Conservation (phyloP, 2,888 invertebrate species). For the Liposcelis brunnea region DNA sequence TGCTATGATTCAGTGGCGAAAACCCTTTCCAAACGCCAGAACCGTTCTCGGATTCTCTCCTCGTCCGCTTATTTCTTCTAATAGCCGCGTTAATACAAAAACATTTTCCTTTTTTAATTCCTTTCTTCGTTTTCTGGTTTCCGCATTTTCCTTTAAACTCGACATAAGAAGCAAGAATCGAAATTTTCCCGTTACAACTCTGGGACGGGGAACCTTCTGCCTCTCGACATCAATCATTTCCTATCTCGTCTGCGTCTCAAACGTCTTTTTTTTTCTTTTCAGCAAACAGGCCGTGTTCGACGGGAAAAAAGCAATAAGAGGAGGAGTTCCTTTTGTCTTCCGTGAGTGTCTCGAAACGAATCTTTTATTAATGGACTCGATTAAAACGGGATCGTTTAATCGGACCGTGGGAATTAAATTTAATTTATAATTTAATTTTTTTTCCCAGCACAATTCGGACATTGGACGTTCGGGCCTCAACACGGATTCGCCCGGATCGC, state of each 20-base stretch:
- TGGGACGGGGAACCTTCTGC: too few species aligned
- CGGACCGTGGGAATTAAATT: too few species aligned
- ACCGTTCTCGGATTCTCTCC: neutral
- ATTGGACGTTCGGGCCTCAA: conserved; percentile 88
- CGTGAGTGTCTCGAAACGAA: conserved; percentile 50
- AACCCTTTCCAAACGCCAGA: neutral
- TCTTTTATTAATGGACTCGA: too few species aligned
- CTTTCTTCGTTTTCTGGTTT: too few species aligned
- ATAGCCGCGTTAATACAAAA: too few species aligned
- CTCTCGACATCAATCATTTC: too few species aligned
- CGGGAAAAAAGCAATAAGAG: conserved; percentile 88
- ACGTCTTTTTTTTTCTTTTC: conserved; percentile 27
- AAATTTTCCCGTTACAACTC: too few species aligned
- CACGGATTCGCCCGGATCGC: conserved; percentile 91
- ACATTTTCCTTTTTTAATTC: too few species aligned
- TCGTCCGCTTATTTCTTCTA: neutral
- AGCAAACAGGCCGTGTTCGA: conserved; percentile 92
- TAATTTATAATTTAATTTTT: neutral
- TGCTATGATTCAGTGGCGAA: conserved; percentile 6
- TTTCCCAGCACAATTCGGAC: conserved; percentile 77
- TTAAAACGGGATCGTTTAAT: too few species aligned
- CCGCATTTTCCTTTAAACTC: too few species aligned
- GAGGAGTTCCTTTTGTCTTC: conserved; percentile 92
- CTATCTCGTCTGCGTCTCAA: too few species aligned
- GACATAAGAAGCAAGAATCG: too few species aligned